Evolutionary conservation across 64 coral and sea anemone species (phyloP), one percentile per base, ranked within the genome.

Genomic region (Dendronephthya gigantea): DNA sequence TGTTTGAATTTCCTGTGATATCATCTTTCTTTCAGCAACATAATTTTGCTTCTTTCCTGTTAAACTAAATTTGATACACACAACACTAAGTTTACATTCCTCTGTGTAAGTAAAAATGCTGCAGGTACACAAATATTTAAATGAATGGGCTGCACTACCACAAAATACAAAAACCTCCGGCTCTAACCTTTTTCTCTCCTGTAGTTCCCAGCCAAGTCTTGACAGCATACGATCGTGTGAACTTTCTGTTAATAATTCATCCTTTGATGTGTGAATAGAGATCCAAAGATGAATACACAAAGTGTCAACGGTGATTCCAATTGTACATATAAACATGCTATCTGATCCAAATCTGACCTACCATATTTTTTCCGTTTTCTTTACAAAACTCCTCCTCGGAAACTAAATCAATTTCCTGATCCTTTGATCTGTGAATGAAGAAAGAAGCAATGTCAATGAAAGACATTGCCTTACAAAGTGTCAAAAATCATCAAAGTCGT

Each of bases 341-440:
- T n/a, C 1, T 52, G 50, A 52, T 52, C 13, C 13, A 52, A 52
- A 34, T 16, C 30, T 33, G 15, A 79, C 72, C 2, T 12, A 79
- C 72, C 36, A 12, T 79, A 74, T 93, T 87, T 50, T 91, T 84
- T 17, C 87, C 92, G 52, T 92, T 89, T 62, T 98, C 86, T 45
- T 84, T 66, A 79, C 87, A 93, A 87, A 93, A 98, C 33, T 92
- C 89, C 17, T 89, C 90, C 87, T 98, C 90, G 36, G 90, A 50
- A 38, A 98, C 92, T n/a, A 98, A 88, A 49, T 98, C 90, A 56
- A 98, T 90, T 37, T 98, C 95, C 90, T 98, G 92, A 83, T 98
- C 92, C 34, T 89, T 98, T 56, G 95, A 98, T 74, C 95, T 98
- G 35, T 30, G 13, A 29, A 33, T 79, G 12, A 37, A 79, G n/a